A percentile compares a stretch with the other conserved stretches of the same genome.
Evolutionary conservation across 92 coral and sea anemone species (phyloP).

Genomic region (Bergia puertoricense): DNA sequence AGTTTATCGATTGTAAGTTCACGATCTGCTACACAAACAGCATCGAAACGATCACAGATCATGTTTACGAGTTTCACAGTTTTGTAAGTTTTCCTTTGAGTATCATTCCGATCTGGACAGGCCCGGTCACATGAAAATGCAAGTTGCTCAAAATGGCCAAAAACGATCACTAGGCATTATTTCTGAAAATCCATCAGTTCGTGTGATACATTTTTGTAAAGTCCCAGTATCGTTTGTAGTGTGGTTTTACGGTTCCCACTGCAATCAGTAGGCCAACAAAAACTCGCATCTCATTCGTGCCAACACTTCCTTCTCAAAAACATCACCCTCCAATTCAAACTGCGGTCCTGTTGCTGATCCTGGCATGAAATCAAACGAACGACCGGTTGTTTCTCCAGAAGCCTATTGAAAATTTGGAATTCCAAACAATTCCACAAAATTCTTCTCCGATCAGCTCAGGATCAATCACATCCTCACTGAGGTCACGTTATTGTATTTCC

Average conservation of each 20-base stretch:
- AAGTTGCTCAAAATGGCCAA: slow-evolving; percentile 14
- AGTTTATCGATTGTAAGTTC: slow-evolving; percentile 33
- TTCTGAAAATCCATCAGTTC: slow-evolving; percentile 6
- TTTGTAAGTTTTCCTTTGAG: slow-evolving; percentile 18
- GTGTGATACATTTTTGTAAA: background rate
- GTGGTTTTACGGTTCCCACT: slow-evolving; percentile 37
- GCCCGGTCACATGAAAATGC: slow-evolving; percentile 12
- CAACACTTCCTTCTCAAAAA: background rate
- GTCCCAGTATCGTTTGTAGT: slow-evolving; percentile 14
- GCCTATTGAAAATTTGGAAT: no score
- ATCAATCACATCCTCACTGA: background rate
- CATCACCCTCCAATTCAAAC: background rate
- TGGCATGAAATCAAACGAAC: background rate
- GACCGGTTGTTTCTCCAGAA: no score
- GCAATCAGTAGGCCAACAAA: slow-evolving; percentile 28
- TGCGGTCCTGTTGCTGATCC: background rate
- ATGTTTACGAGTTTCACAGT: slow-evolving; percentile 12
- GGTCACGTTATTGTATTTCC: background rate
- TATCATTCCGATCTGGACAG: background rate
- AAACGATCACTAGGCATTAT: background rate
- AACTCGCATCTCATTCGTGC: background rate
- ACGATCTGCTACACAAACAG: slow-evolving; percentile 23
- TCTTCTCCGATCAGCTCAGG: background rate
- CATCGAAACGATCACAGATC: background rate
- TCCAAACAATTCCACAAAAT: no score